Conservation (phyloP, 2,797 vertebrate species). For the Enteromius paludinosus region DNA sequence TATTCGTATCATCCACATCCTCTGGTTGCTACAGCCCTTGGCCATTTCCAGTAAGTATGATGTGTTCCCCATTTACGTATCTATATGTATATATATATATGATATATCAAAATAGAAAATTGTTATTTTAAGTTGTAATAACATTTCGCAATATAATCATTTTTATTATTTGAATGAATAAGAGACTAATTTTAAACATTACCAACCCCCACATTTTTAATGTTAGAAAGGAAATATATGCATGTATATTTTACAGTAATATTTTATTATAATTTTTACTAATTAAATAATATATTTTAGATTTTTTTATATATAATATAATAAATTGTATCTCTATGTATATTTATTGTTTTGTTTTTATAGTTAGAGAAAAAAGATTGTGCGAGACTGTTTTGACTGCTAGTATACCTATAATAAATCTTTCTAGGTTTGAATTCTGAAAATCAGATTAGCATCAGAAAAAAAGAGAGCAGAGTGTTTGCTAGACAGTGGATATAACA, state of each 20-base stretch:
- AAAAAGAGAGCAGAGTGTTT: background rate
- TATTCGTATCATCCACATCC: conserved; percentile 51
- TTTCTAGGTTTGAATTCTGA: background rate
- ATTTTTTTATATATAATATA: background rate
- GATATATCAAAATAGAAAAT: background rate
- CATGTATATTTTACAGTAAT: background rate
- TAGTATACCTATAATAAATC: background rate
- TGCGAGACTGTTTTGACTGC: background rate
- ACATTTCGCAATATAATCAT: background rate
- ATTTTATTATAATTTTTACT: background rate
- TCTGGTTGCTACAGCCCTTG: conserved; percentile 32
- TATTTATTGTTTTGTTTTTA: background rate
- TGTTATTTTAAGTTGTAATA: background rate
- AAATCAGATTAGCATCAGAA: background rate
- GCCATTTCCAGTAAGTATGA: conserved; percentile 45
- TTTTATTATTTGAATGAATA: background rate
- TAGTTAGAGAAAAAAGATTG: too few species aligned
- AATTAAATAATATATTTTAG: too few species aligned
- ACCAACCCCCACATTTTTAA: background rate
- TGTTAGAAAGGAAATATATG: background rate
- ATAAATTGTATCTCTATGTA: background rate
- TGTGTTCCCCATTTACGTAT: background rate
- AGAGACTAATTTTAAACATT: background rate
- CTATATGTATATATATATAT: too few species aligned
- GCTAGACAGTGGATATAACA: background rate